phyloP scores from a whole-genome alignment of 2,797 vertebrate genomes.

The Gymnopithys bicolor region DNA sequence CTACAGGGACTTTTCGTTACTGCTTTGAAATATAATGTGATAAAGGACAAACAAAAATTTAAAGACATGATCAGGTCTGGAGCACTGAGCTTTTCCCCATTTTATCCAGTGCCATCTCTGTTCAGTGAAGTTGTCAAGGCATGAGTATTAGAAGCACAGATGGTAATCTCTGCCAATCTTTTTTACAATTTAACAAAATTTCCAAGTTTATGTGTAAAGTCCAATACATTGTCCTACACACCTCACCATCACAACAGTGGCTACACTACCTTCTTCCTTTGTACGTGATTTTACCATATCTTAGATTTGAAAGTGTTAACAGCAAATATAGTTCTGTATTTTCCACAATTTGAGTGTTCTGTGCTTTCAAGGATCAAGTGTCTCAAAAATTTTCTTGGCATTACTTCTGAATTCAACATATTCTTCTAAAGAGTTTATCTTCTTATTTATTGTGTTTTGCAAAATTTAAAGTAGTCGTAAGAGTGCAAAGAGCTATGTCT shows the following conservation, averaged over 20 bases:
- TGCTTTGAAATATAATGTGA: neutral
- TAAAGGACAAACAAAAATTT: neutral
- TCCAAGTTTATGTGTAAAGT: neutral
- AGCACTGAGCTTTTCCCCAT: neutral
- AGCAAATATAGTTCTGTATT: neutral
- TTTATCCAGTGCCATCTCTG: neutral
- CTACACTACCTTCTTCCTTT: neutral
- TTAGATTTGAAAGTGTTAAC: neutral
- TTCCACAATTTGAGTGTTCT: neutral
- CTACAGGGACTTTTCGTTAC: neutral
- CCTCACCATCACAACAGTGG: neutral
- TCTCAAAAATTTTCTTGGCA: neutral
- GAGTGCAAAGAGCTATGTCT: neutral
- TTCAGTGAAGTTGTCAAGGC: neutral
- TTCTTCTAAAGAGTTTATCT: neutral
- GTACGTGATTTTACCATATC: neutral
- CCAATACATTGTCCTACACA: neutral
- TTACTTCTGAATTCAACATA: neutral
- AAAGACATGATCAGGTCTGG: neutral
- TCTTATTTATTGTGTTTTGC: neutral
- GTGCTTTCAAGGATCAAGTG: neutral
- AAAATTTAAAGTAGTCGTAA: neutral
- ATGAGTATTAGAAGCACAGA: neutral
- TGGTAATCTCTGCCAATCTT: neutral
- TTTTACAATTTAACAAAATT: no score